A percentile compares a stretch with the other conserved stretches of the same genome.
Conservation (phyloP, 1,140 invertebrate genomes). For the Diachasma alloeum region DNA sequence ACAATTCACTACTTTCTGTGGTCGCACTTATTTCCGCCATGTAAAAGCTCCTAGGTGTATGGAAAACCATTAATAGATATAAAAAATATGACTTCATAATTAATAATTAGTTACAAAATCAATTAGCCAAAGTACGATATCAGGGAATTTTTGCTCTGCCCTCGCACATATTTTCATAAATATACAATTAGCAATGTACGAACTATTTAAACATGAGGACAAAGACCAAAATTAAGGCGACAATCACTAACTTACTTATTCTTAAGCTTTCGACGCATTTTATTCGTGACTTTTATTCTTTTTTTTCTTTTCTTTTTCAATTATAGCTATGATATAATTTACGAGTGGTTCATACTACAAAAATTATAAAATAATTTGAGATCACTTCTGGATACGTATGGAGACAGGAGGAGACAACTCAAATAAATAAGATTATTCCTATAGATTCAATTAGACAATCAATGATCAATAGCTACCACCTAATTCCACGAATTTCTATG, state of each 20-base stretch:
- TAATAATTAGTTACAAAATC: not conserved
- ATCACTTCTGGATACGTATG: not conserved
- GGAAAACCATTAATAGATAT: not conserved
- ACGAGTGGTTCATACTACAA: not conserved
- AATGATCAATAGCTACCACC: not conserved
- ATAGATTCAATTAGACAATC: not conserved
- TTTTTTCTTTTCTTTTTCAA: not conserved
- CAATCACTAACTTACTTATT: not conserved
- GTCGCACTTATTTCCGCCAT: not conserved
- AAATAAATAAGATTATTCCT: not conserved
- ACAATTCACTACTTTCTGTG: not conserved
- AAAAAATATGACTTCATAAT: slow-evolving; percentile 6
- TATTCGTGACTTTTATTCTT: not conserved
- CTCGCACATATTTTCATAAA: slow-evolving; percentile 1
- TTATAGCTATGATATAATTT: not conserved
- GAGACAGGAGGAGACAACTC: not conserved
- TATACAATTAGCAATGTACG: slow-evolving; percentile 6
- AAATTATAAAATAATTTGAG: not conserved
- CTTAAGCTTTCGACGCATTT: not conserved
- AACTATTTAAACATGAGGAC: not conserved
- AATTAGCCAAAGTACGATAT: not conserved
- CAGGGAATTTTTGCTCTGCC: not conserved
- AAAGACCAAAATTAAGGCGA: not conserved
- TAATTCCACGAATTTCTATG: not conserved
- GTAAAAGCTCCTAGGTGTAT: not conserved